phyloP scores from a whole-genome alignment of 2,113 vertebrate species.

The Oenanthe oenanthe region DNA sequence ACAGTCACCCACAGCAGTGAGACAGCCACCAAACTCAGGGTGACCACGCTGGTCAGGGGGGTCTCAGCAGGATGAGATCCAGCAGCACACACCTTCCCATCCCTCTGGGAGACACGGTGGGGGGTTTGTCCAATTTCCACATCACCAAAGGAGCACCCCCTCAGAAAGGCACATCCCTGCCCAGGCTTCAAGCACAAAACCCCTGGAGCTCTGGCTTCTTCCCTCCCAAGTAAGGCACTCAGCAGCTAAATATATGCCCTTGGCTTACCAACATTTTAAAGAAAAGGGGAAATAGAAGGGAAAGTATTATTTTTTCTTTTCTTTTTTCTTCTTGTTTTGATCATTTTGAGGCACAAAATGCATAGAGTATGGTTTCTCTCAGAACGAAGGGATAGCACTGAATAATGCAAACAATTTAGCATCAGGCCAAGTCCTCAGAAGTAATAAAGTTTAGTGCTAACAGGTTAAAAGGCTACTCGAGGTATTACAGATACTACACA shows the following conservation, averaged over 20 bases:
- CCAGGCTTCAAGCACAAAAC: background rate
- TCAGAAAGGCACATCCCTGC: background rate
- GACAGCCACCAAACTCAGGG: background rate
- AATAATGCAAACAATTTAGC: conserved; percentile 59
- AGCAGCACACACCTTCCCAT: background rate
- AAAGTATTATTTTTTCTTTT: background rate
- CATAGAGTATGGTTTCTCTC: background rate
- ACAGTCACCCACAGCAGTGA: background rate
- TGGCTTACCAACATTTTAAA: background rate
- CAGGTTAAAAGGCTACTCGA: conserved; percentile 65
- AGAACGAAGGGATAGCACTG: conserved; percentile 58
- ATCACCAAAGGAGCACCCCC: background rate
- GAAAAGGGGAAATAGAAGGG: background rate
- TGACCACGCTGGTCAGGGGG: accelerated
- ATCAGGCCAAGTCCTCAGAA: conserved; percentile 82
- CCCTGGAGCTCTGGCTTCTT: background rate
- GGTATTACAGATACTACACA: conserved; percentile 60
- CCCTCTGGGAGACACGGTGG: accelerated
- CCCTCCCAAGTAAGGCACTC: background rate
- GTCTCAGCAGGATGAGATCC: background rate
- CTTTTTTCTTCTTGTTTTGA: background rate
- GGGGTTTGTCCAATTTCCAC: background rate
- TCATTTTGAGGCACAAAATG: conserved; percentile 65
- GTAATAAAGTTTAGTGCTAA: conserved; percentile 66
- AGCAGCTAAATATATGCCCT: background rate